phyloP scores from a whole-genome alignment of 2,113 vertebrate species.

The Platycercus adscitus region DNA sequence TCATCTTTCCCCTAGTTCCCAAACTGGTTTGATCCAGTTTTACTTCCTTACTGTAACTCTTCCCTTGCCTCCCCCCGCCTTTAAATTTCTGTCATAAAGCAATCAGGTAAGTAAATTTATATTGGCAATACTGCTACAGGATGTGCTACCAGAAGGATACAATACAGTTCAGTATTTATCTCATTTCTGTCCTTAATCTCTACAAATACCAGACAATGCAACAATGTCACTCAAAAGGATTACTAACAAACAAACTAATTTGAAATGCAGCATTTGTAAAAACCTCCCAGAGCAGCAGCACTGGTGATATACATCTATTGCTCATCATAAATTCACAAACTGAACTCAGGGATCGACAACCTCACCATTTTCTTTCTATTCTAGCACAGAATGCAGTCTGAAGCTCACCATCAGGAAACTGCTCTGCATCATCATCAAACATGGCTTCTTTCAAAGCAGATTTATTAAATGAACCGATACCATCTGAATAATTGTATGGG shows the following conservation, averaged over 20 bases:
- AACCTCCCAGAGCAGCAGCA: background rate
- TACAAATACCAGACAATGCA: background rate
- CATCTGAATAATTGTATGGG: conserved; percentile 89
- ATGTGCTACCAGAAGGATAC: background rate
- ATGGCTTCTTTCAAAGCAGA: conserved; percentile 87
- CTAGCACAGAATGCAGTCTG: background rate
- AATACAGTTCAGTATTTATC: background rate
- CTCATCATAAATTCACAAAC: background rate
- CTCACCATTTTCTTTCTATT: background rate
- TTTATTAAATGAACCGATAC: conserved; percentile 84
- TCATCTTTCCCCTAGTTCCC: background rate
- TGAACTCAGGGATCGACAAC: background rate
- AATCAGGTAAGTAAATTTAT: background rate
- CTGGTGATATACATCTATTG: background rate
- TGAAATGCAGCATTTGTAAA: background rate
- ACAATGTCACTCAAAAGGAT: background rate
- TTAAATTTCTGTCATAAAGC: background rate
- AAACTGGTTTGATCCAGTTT: background rate
- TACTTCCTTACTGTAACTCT: background rate
- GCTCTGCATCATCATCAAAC: conserved; percentile 86
- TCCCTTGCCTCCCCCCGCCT: fast-evolving
- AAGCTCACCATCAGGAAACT: conserved; percentile 84
- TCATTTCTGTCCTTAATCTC: background rate
- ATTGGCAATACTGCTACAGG: background rate
- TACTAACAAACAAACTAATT: background rate